Conservation (phyloP, 2,888 invertebrate genomes). For the Tricholauxania praeusta region DNA sequence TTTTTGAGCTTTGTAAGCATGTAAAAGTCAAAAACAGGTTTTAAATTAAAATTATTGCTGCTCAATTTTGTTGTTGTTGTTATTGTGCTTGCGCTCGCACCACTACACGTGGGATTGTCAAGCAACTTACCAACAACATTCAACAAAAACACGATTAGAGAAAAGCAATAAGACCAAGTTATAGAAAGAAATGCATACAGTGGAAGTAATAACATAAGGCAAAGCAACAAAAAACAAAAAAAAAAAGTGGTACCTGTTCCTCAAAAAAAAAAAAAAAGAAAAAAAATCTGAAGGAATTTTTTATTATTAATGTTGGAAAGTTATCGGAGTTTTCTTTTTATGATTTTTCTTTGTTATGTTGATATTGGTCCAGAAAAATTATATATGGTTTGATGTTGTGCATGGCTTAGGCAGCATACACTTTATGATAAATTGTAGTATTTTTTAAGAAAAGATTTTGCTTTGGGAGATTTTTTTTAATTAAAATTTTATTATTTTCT, state of each 20-base stretch:
- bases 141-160: constrained; percentile 25
- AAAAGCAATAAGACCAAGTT: constrained; percentile 7
- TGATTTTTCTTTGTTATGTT: not conserved
- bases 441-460: too few relatives aligned
- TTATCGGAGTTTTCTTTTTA: constrained; percentile 5
- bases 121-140: not conserved
- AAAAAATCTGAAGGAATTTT: constrained; percentile 28
- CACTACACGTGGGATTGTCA: constrained; percentile 34
- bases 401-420: too few relatives aligned
- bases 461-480: too few relatives aligned
- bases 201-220: not conserved
- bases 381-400: too few relatives aligned
- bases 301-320: constrained; percentile 26
- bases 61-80: constrained; percentile 59
- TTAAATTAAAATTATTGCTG: constrained; percentile 66
- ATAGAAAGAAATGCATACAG: not conserved
- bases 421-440: too few relatives aligned
- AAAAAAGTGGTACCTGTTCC: constrained; percentile 30
- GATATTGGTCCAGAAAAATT: too few relatives aligned
- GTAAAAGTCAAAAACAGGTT: constrained; percentile 65
- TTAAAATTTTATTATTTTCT: too few relatives aligned
- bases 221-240: constrained; percentile 9
- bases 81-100: constrained; percentile 28
- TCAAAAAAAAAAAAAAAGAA: not conserved
- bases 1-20: constrained; percentile 38